Evolutionary conservation across 2,888 invertebrate species (phyloP), one percentile per base, ranked within the genome.

Genomic region (Eilema depressum): DNA sequence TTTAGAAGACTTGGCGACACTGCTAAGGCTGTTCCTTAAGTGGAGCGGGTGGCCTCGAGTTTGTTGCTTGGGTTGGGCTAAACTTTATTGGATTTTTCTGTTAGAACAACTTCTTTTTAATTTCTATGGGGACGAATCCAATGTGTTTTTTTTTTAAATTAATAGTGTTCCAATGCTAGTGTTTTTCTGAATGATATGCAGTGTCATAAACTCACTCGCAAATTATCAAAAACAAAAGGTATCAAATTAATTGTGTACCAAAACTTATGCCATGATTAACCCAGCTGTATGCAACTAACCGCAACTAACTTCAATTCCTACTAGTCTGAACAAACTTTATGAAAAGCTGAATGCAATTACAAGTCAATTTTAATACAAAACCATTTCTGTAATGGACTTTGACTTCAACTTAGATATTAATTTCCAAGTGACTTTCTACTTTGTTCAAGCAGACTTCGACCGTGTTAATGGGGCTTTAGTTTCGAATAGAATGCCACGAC

Each of bases 391-490:
- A 47, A 47, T 47, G 20, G 20, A 47, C 20, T 47, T 20, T 3
- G 3, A 20, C 5, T 47, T 47, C 20, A 7, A 47, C 47, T 20
- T 47, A 20, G 20, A 47, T 47, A 47, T 20, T 47, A 47, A 20
- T 47, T 47, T 47, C 17, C 0, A 47, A 47, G 20, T 20, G 7
- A 8, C n/a, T 20, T 10, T 53, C 20, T 10, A 53, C 20, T n/a
- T 8, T n/a, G n/a, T 53, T 53, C 53, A n/a, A n/a, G n/a, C 53
- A 53, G 53, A n/a, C 53, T n/a, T 53, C n/a, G n/a, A 53, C 53
- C 53, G 53, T 53, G 8, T 53, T n/a, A 53, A 53, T 53, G 53
- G 53, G n/a, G 53, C 53, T 53, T 53, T 53, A 53, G 53, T 53
- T n/a, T 2, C n/a, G n/a, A 53, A n/a, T n/a, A n/a, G 53, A 53